A percentile compares a stretch with the other conserved stretches of the same genome.
Evolutionary conservation across 2,113 vertebrate species (phyloP).

Genomic region (Callipepla squamata): DNA sequence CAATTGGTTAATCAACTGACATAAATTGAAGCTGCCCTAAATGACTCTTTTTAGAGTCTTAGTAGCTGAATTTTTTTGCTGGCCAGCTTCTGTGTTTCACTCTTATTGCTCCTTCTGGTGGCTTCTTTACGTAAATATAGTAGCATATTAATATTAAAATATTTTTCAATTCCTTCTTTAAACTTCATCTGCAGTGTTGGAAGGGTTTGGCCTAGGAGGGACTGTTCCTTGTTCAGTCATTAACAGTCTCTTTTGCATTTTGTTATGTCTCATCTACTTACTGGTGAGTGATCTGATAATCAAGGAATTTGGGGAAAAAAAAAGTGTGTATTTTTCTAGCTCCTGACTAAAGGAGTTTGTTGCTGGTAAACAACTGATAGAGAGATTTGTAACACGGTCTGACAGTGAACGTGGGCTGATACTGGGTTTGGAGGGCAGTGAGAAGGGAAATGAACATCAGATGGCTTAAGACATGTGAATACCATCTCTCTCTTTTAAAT

Average conservation of each 20-base stretch:
- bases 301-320: neutral
- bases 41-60: neutral
- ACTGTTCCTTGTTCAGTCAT: rapidly evolving
- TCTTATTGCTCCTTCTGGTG: neutral
- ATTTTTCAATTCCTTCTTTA: neutral
- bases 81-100: neutral
- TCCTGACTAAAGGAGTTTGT: neutral
- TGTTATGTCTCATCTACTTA: neutral
- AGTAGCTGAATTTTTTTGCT: neutral
- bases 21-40: neutral
- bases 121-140: neutral
- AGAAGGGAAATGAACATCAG: neutral
- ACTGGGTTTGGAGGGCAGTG: neutral
- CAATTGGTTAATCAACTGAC: neutral
- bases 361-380: neutral
- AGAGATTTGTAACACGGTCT: neutral
- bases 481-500: neutral
- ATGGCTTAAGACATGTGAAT: neutral
- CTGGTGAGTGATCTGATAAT: neutral
- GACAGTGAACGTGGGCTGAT: neutral
- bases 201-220: neutral
- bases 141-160: neutral
- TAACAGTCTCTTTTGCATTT: neutral
- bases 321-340: neutral
- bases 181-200: neutral